Evolutionary conservation across 2,888 invertebrate genomes (phyloP), one percentile per base, ranked within the genome.

Genomic region (Adelognathus sp.): DNA sequence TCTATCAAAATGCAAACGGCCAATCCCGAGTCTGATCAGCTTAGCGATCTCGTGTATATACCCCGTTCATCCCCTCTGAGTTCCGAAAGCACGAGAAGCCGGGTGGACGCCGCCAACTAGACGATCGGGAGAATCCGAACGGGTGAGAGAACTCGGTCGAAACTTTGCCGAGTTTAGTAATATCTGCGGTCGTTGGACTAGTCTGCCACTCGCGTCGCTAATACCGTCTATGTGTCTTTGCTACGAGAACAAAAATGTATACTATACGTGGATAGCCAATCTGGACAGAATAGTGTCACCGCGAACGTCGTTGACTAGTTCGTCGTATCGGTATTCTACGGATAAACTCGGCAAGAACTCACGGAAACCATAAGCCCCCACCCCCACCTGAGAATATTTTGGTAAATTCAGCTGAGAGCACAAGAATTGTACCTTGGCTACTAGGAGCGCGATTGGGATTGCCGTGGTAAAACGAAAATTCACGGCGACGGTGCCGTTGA

Each of bases 1-100:
- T 78, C 84, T 82, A 85, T 87, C 84, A 84, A 85, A 86, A 87
- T 86, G 86, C 86, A 86, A 86, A 86, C 86, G 84, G 84, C 85
- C 74, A 81, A 80, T 78, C 81, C 77, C 56, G 78, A 82, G 83
- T 84, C 81, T 82, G 85, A 84, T 84, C 85, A 85, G 81, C 77
- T 64, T 56, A 33, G 74, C 78, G 74, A 74, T 78, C 74, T 64
- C 64, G 66, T 24, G 50, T 44, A 70, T n/a, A n/a, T n/a, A n/a
- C n/a, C n/a, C n/a, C n/a, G n/a, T n/a, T n/a, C n/a, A n/a, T 74
- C 64, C 69, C 21, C 31, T 24, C 31, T n/a, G 63, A 46, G 44
- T 63, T 29, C 14, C 63, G 14, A 27, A 66, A 66, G 29, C 66
- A 21, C 36, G 52, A 9, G 52, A 66, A 52, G 58, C 44, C 36